These are phyloP conservation scores for Drosophila glabriapex DNA, from an alignment of 2,888 invertebrate species.

Conservation along the genomic window DNA sequence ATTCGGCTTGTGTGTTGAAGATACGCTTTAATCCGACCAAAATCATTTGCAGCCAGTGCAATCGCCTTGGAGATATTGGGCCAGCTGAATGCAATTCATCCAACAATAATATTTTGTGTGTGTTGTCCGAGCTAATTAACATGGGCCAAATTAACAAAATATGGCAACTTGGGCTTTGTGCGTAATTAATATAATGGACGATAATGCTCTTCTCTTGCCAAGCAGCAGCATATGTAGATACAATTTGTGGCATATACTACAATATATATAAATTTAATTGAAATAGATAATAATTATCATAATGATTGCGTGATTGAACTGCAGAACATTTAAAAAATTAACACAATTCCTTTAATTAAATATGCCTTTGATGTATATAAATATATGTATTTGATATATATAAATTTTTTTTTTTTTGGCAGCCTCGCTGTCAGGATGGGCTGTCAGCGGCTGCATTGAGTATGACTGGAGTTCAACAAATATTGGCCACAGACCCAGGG, in stretches of 20 bases:
- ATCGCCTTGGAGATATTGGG: constrained; percentile 14
- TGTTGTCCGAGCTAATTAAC: constrained; percentile 23
- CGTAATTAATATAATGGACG: constrained; percentile 12
- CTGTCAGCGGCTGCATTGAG: constrained; percentile 39
- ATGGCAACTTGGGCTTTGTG: background rate
- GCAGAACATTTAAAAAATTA: constrained; percentile 5
- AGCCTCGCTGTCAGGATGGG: constrained; percentile 56
- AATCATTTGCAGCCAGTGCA: constrained; percentile 2
- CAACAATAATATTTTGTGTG: constrained; percentile 20
- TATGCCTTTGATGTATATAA: constrained; percentile 32
- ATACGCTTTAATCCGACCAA: background rate
- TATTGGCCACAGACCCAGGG: constrained; percentile 34
- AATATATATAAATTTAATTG: background rate
- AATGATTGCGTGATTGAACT: background rate
- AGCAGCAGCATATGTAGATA: background rate
- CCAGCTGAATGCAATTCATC: constrained; percentile 18
- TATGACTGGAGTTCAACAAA: constrained; percentile 59
- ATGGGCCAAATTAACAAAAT: constrained; percentile 2
- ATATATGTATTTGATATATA: background rate
- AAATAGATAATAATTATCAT: constrained; percentile 9
- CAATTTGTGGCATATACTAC: background rate
- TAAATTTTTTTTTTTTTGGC: constrained; percentile 28
- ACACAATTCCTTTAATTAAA: constrained; percentile 37
- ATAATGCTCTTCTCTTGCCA: background rate
- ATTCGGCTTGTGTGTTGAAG: constrained; percentile 17